phyloP scores from a whole-genome alignment of 2,888 invertebrate genomes.

The Allygus modestus region DNA sequence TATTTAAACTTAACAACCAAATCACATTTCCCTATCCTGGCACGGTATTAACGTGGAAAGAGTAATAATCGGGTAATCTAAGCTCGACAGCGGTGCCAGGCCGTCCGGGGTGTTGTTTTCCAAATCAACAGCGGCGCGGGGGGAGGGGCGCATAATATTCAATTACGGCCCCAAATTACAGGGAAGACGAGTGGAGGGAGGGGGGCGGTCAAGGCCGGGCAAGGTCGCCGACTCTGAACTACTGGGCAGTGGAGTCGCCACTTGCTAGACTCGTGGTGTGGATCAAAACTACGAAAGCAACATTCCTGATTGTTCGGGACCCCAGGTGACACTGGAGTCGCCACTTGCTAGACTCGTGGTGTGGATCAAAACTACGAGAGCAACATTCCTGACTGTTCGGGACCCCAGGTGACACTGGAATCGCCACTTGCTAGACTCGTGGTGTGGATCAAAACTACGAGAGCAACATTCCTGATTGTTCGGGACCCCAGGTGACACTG shows the following conservation, averaged over 20 bases:
- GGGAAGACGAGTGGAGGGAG: background rate
- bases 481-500: too few species aligned
- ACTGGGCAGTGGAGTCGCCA: background rate
- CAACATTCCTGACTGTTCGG: too few species aligned
- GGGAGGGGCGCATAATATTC: slow-evolving; percentile 12
- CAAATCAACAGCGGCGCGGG: slow-evolving; percentile 14
- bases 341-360: background rate
- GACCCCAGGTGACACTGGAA: background rate
- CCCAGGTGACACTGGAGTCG: background rate
- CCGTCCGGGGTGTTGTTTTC: slow-evolving; percentile 13
- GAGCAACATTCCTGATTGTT: too few species aligned
- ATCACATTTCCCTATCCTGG: background rate
- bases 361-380: too few species aligned
- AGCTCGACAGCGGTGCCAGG: background rate
- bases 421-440: background rate
- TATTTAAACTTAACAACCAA: too few species aligned
- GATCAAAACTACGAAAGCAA: too few species aligned
- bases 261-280: background rate
- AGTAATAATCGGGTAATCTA: slow-evolving; percentile 18
- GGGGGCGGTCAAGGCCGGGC: slow-evolving; percentile 23
- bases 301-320: too few species aligned
- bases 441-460: too few species aligned
- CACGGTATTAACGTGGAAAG: background rate
- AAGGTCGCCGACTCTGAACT: slow-evolving; percentile 33
- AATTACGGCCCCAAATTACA: slow-evolving; percentile 40